phyloP scores from a whole-genome alignment of 2,113 vertebrate genomes.

The Zosterops borbonicus region DNA sequence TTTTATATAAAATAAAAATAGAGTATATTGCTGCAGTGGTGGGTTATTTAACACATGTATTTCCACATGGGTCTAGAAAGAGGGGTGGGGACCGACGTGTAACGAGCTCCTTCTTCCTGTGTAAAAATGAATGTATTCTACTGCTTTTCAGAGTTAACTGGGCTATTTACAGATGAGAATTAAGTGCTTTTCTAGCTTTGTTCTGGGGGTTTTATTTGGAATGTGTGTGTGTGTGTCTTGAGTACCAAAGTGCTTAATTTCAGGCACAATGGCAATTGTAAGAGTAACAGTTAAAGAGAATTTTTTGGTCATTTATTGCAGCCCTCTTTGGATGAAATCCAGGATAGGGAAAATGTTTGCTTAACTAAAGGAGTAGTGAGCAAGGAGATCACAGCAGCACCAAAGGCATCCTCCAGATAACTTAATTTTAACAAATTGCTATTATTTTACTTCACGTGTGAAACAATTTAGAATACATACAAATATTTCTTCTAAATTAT shows the following conservation, averaged over 20 bases:
- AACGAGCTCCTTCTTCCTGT: not conserved
- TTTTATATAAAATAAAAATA: constrained; percentile 50
- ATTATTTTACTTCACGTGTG: not conserved
- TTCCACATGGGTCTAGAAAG: constrained; percentile 21
- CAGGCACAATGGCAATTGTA: not conserved
- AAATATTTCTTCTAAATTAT: not conserved
- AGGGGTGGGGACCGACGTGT: not conserved
- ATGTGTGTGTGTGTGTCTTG: not conserved
- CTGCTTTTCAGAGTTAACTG: not conserved
- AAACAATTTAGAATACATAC: not conserved
- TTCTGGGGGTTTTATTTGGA: not conserved
- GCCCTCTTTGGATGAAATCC: not conserved
- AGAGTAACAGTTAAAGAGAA: not conserved
- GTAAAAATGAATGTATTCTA: not conserved
- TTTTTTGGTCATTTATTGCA: not conserved
- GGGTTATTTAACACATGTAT: constrained; percentile 24
- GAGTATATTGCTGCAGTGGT: not conserved
- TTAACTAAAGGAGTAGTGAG: not conserved
- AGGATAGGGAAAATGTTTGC: not conserved
- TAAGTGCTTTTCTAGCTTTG: not conserved
- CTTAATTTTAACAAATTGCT: not conserved
- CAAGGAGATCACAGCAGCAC: not conserved
- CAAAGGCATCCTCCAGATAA: not conserved
- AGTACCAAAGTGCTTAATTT: not conserved
- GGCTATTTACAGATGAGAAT: constrained; percentile 6